These are phyloP conservation scores for Platichthys flesus DNA, from an alignment of 2,113 vertebrate genomes.

Conservation along the genomic window DNA sequence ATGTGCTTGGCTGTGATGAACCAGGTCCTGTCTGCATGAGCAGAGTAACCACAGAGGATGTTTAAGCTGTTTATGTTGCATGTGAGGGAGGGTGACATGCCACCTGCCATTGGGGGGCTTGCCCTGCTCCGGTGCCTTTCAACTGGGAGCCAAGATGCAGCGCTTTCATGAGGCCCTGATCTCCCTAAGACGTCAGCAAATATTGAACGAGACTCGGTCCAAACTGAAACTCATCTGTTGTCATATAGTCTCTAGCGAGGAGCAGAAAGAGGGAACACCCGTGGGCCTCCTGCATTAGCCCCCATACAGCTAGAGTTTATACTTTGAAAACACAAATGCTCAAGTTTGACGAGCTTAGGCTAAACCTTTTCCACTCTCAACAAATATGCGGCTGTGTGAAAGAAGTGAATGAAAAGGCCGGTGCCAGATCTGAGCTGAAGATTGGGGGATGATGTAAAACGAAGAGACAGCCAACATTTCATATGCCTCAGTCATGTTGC, in stretches of 20 bases:
- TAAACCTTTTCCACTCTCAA: slow-evolving; percentile 71
- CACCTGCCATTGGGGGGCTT: slow-evolving; percentile 73
- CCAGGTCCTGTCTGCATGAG: background rate
- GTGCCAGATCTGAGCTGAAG: slow-evolving; percentile 26
- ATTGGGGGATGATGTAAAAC: slow-evolving; percentile 48
- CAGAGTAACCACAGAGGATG: slow-evolving; percentile 57
- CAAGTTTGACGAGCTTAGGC: slow-evolving; percentile 70
- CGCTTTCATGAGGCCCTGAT: slow-evolving; percentile 78
- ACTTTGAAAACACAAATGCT: slow-evolving; percentile 74
- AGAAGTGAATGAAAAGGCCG: slow-evolving; percentile 45
- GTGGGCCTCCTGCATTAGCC: slow-evolving; percentile 63
- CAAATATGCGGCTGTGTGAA: slow-evolving; percentile 58
- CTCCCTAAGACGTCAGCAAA: slow-evolving; percentile 77
- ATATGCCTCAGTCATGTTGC: slow-evolving; percentile 66
- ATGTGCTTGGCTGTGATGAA: background rate
- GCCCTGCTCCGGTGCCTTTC: slow-evolving; percentile 73
- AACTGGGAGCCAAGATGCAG: slow-evolving; percentile 73
- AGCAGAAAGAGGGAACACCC: slow-evolving; percentile 43
- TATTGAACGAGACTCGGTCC: slow-evolving; percentile 75
- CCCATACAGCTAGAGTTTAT: slow-evolving; percentile 70
- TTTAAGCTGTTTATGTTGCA: slow-evolving; percentile 63
- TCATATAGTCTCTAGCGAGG: slow-evolving; percentile 62
- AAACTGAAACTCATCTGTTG: slow-evolving; percentile 80
- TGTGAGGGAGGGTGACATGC: slow-evolving; percentile 59
- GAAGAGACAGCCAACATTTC: slow-evolving; percentile 69